Evolutionary conservation across 2,888 invertebrate genomes (phyloP), one percentile per base, ranked within the genome.

Genomic region (Tenthredo livida): DNA sequence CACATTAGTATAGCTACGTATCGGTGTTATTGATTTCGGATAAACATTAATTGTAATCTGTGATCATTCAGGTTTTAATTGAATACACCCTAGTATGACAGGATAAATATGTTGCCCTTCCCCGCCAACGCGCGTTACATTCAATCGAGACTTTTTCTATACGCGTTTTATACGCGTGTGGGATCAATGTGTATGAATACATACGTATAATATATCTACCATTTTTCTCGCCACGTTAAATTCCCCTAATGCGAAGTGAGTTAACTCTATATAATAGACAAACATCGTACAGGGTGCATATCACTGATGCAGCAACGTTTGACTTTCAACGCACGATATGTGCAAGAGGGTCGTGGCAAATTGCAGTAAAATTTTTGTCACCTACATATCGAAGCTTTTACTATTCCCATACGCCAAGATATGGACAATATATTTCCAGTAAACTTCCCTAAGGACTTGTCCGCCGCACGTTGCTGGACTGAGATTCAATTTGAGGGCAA

Each of bases 401-500:
- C 21, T 29, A 7, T 15, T 58, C 43, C 43, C 67, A 7, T 29
- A 33, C 21, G 3, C 7, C 17, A 15, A 4, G 10, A 37, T 9
- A n/a, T 72, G 86, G 90, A 88, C 91, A 90, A 87, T 89, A 89
- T 43, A 89, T 91, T 86, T 77, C 7, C 87, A 47, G 47, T 43
- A 43, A 54, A 78, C 54, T 78, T 85, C 90, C 89, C 87, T 88
- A 77, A 89, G 87, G 87, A 88, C 88, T 88, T 87, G 86, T 88
- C 87, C 89, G 87, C 89, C 88, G 88, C 88, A 89, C 89, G 88
- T 90, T 88, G 89, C 86, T 87, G 88, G 90, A 89, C 90, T 88
- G 89, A 89, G 91, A 92, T 92, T 92, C 91, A 91, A 92, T 92
- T 92, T 91, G 88, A 83, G 90, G 86, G 87, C 87, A 88, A 87